A percentile compares a stretch with the other conserved stretches of the same genome.
These are phyloP conservation scores for Pseudorhombus dupliciocellatus DNA, from an alignment of 2,113 vertebrate genomes.

Conservation along the genomic window DNA sequence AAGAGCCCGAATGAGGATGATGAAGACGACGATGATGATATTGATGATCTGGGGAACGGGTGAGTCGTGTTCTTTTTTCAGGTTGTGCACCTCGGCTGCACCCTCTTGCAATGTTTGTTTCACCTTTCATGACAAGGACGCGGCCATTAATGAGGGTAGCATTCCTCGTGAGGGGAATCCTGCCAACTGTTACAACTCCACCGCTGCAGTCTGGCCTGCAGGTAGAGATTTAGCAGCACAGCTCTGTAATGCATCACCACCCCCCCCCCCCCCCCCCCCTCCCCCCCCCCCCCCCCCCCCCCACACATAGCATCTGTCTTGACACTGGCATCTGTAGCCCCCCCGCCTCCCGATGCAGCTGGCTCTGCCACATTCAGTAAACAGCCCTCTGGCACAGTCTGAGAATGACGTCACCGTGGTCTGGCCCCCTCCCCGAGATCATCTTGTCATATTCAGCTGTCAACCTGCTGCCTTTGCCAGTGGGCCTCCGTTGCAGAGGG, in stretches of 20 bases:
- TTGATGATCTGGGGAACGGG: conserved; percentile 93
- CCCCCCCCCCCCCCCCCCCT: not conserved
- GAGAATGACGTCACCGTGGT: conserved; percentile 49
- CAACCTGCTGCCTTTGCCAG: conserved; percentile 20
- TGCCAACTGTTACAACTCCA: conserved; percentile 41
- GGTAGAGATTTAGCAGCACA: conserved; percentile 42
- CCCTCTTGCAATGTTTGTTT: too few species aligned
- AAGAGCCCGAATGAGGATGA: conserved; percentile 87
- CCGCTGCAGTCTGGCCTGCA: conserved; percentile 29
- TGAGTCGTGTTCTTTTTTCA: conserved; percentile 56
- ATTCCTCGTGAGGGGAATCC: conserved; percentile 18
- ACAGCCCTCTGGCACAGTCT: conserved; percentile 40
- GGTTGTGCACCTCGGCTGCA: not conserved
- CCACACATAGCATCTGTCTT: conserved; percentile 5
- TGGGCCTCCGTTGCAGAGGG: conserved; percentile 27
- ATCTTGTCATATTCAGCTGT: conserved; percentile 53
- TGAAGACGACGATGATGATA: conserved; percentile 80
- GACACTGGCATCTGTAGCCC: conserved; percentile 46
- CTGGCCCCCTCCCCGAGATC: conserved; percentile 47
- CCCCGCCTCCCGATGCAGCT: conserved; percentile 29
- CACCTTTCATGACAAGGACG: not conserved
- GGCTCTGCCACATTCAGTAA: conserved; percentile 36
- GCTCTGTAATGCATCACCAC: conserved; percentile 33
- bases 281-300: not conserved
- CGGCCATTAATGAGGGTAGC: not conserved